Evolutionary conservation across 2,888 invertebrate genomes (phyloP).

Genomic region (Pyrocoelia pectoralis): DNA sequence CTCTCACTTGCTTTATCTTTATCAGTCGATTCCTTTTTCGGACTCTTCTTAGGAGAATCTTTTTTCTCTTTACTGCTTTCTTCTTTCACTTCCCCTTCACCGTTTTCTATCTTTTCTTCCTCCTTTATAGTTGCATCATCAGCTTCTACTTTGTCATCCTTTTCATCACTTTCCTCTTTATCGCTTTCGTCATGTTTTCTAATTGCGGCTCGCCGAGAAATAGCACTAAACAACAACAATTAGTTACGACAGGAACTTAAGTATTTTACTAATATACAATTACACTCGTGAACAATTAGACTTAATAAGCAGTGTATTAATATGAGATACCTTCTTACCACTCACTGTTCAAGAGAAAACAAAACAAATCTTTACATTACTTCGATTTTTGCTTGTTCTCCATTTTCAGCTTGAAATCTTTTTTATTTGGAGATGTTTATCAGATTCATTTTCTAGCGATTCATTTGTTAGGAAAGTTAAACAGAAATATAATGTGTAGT

Average conservation of each 20-base stretch:
- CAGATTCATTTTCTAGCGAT: neutral
- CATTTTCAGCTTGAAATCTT: neutral
- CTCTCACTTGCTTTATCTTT: conserved; percentile 63
- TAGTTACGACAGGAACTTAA: neutral
- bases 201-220: conserved; percentile 43
- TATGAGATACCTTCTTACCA: neutral
- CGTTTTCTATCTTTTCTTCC: conserved; percentile 58
- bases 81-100: conserved; percentile 48
- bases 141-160: conserved; percentile 52
- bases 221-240: conserved; percentile 42
- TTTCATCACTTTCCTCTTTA: conserved; percentile 55
- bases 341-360: conserved; percentile 18
- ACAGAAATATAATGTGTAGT: neutral
- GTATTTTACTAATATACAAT: neutral
- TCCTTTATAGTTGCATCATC: conserved; percentile 56
- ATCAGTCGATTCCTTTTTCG: conserved; percentile 61
- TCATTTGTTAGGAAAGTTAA: neutral
- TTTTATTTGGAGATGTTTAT: neutral
- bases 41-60: conserved; percentile 53
- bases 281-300: neutral
- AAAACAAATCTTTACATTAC: conserved; percentile 29
- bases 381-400: neutral
- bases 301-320: conserved; percentile 4
- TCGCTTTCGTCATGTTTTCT: conserved; percentile 37
- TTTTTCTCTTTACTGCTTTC: conserved; percentile 52